Base-by-base conservation (phyloP, 2,888 invertebrate genomes). In the Rhingia campestris region DNA sequence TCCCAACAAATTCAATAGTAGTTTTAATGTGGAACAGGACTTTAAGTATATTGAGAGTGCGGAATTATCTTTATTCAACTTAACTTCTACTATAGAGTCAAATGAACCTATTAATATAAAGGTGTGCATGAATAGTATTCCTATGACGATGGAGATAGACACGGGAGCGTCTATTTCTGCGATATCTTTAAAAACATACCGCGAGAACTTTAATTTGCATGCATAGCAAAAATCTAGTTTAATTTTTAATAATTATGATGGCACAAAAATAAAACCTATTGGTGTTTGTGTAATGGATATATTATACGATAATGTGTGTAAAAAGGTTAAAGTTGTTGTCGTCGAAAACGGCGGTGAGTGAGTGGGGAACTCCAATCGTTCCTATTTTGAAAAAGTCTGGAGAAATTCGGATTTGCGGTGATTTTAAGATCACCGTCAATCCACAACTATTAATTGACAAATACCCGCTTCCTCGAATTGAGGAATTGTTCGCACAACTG, bases 381-480 rank as follows among this genome's bases (percentile, higher is more conserved):
- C 49, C n/a, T n/a, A n/a, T n/a, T n/a, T n/a, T n/a, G n/a, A n/a
- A n/a, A n/a, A n/a, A n/a, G n/a, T n/a, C n/a, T n/a, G n/a, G n/a
- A n/a, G n/a, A n/a, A n/a, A n/a, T n/a, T n/a, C n/a, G n/a, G n/a
- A n/a, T n/a, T n/a, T n/a, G n/a, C n/a, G n/a, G n/a, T n/a, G n/a
- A n/a, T n/a, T n/a, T n/a, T n/a, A n/a, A n/a, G n/a, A n/a, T n/a
- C n/a, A n/a, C n/a, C n/a, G n/a, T n/a, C n/a, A n/a, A n/a, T n/a
- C n/a, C n/a, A n/a, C n/a, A n/a, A 30, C 33, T 88, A 73, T 86
- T 33, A 79, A 87, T 53, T n/a, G 82, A 86, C 2, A 87, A 87
- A 39, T 69, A 88, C 58, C 87, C 87, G 0, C 45, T 88, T n/a
- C 88, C 87, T 0, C 72, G 87, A 37, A 86, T 88, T 9, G 87